Base-by-base conservation (phyloP, 2,113 vertebrate genomes). In the Poeciliopsis prolifica region DNA sequence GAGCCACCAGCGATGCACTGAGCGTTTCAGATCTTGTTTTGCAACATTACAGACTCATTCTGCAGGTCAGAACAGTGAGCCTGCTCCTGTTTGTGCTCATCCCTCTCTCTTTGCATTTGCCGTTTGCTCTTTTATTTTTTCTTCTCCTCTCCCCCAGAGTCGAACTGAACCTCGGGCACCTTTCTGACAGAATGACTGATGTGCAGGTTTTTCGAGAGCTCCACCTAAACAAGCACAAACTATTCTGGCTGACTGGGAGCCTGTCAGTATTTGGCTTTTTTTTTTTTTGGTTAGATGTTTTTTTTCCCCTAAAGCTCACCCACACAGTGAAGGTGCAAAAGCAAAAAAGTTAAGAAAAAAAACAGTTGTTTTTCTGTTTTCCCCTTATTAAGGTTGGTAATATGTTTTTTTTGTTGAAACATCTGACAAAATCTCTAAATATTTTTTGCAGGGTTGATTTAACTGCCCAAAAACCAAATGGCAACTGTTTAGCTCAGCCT, bases 181-280 rank as follows among this genome's bases (percentile, higher is more conserved):
- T 81, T 72, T 64, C 54, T 88, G 90, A 89, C 89, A 86, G 84
- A 72, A 84, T 90, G 89, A 92, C 68, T 86, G 85, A 92, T 90
- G 78, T 75, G 77, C 72, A 48, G 64, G 61, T 80, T 83, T 78
- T 85, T 70, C 6, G 33, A 79, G 85, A 48, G 76, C 78, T 86
- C 65, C 63, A 54, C 74, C 86, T 82, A 82, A 89, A 76, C 74
- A 80, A 83, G 83, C 79, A 51, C n/a, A 30, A 82, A 66, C 76
- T 51, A 28, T 62, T 68, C 66, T 75, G 78, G 75, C 74, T 77
- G 58, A 77, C 77, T 80, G 76, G 33, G 64, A 87, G 61, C 65
- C 48, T 77, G 84, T 86, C 89, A 75, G 69, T 44, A 12, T 66
- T 69, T n/a, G 66, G 65, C 68, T 86, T 40, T 71, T 60, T 58